These are phyloP conservation scores for Sesia bembeciformis DNA, from an alignment of 2,888 invertebrate genomes.

Conservation along the genomic window DNA sequence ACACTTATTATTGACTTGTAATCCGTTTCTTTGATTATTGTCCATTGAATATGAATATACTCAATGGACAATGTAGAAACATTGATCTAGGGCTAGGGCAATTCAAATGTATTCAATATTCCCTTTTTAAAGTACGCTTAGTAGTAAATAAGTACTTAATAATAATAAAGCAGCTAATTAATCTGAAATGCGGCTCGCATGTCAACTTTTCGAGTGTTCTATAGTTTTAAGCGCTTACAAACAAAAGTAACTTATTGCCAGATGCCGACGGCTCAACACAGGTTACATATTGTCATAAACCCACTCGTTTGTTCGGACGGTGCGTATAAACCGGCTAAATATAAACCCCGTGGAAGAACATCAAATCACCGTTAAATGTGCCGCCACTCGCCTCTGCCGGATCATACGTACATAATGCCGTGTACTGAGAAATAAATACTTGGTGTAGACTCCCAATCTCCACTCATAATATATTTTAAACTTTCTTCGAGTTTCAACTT, in stretches of 20 bases:
- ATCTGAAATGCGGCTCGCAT: slow-evolving; percentile 6
- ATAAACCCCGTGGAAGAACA: slow-evolving; percentile 21
- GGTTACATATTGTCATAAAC: slow-evolving; percentile 49
- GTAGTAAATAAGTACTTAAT: no score
- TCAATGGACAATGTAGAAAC: no score
- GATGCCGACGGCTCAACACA: slow-evolving; percentile 47
- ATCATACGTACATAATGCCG: slow-evolving; percentile 20
- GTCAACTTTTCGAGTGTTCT: slow-evolving; percentile 26
- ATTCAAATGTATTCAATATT: no score
- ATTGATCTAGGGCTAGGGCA: no score
- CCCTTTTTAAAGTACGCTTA: no score
- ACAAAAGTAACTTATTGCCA: slow-evolving; percentile 54
- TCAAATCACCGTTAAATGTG: slow-evolving; percentile 17
- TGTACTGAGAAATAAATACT: slow-evolving; percentile 7
- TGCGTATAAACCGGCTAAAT: slow-evolving; percentile 32
- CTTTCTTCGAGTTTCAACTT: slow-evolving; percentile 8
- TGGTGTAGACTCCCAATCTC: slow-evolving; percentile 4
- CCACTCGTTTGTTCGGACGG: slow-evolving; percentile 19
- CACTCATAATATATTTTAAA: slow-evolving; percentile 8
- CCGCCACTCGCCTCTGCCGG: slow-evolving; percentile 15
- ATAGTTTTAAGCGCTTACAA: slow-evolving; percentile 53
- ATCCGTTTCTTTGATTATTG: no score
- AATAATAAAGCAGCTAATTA: no score
- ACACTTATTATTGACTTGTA: no score
- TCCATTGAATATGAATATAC: no score